These are phyloP conservation scores for Oreochromis grahami DNA, from an alignment of 2,797 vertebrate species.

Conservation along the genomic window DNA sequence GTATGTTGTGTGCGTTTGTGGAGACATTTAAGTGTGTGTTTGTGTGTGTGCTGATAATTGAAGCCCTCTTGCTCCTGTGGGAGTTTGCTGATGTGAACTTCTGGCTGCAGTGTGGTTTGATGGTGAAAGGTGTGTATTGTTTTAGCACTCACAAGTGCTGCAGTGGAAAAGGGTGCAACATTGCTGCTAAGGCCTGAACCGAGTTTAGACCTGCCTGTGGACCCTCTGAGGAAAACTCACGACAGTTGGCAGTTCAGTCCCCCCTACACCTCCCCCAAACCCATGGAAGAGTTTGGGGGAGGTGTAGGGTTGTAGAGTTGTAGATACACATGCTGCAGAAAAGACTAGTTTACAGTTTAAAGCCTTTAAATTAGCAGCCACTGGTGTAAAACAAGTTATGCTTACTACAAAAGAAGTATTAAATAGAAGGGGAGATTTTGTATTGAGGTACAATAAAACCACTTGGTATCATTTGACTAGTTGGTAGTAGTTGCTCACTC, in stretches of 20 bases:
- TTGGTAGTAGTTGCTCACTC: neutral
- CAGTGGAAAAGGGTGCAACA: conserved; percentile 79
- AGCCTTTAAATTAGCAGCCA: neutral
- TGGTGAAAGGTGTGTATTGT: conserved; percentile 93
- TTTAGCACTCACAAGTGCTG: conserved; percentile 86
- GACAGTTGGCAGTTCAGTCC: conserved; percentile 47
- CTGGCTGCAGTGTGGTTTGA: conserved; percentile 74
- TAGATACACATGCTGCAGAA: neutral
- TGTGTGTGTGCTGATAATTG: conserved; percentile 60
- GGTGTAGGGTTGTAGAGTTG: neutral
- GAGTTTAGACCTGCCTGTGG: conserved; percentile 72
- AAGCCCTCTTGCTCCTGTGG: conserved; percentile 47
- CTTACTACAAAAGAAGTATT: neutral
- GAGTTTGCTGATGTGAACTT: conserved; percentile 30
- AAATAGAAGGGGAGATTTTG: neutral
- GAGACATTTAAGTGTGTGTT: neutral
- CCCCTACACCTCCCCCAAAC: neutral
- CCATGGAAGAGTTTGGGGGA: neutral
- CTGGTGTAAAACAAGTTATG: neutral
- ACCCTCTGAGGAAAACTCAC: conserved; percentile 82
- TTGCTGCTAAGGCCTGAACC: conserved; percentile 86
- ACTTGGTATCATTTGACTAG: neutral
- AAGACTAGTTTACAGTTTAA: neutral
- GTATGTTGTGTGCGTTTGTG: neutral
- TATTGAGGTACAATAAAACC: neutral